phyloP scores from a whole-genome alignment of 64 coral and sea anemone genomes.

The Pocillopora damicornis region DNA sequence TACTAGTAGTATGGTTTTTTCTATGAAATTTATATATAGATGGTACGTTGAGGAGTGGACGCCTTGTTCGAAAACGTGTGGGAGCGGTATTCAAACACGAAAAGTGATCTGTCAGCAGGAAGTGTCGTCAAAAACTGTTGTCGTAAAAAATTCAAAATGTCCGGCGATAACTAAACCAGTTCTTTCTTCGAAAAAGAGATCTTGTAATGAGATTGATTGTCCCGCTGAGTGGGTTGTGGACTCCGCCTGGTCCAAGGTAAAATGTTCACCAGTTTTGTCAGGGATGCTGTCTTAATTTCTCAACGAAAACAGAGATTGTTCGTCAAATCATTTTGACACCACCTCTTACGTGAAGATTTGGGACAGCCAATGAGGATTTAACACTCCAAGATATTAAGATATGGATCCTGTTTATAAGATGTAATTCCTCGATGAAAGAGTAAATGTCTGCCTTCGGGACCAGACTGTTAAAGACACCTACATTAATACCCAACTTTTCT shows the following conservation, averaged over 20 bases:
- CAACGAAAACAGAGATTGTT: no score
- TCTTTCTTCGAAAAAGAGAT: not conserved
- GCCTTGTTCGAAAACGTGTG: constrained; percentile 74
- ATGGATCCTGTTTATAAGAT: no score
- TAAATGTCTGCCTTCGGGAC: no score
- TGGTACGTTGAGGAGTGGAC: constrained; percentile 61
- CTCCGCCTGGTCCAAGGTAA: constrained; percentile 7
- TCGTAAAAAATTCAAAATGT: not conserved
- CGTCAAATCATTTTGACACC: no score
- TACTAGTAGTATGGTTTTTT: no score
- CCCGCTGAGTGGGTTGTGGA: not conserved
- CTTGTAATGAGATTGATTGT: not conserved
- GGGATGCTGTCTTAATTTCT: no score
- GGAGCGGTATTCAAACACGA: constrained; percentile 53
- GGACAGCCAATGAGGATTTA: no score
- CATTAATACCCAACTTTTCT: no score
- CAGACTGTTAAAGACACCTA: no score
- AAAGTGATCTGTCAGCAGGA: constrained; percentile 52
- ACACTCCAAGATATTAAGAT: no score
- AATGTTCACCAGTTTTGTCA: not conserved
- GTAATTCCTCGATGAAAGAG: no score
- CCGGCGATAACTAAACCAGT: not conserved
- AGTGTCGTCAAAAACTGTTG: not conserved
- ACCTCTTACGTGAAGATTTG: no score
- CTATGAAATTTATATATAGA: not conserved